phyloP scores from a whole-genome alignment of 2,797 vertebrate species.

The Intellagama lesueurii region DNA sequence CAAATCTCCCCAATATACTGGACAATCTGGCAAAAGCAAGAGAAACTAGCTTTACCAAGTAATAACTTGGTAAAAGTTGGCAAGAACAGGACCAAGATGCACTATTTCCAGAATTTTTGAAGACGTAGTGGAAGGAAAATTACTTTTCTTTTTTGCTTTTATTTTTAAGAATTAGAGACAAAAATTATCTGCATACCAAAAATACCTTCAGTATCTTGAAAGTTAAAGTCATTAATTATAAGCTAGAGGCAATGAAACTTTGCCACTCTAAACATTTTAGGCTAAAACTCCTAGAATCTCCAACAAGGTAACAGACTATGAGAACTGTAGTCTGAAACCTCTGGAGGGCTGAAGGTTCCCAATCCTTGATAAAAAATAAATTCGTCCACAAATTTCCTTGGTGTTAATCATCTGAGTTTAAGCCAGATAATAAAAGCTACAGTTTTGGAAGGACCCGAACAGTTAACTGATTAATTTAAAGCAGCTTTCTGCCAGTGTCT shows the following conservation, averaged over 20 bases:
- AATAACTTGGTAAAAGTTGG: neutral
- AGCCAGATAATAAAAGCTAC: neutral
- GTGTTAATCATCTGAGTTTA: neutral
- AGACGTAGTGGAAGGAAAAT: neutral
- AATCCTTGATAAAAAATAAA: neutral
- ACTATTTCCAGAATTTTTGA: neutral
- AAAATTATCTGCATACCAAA: neutral
- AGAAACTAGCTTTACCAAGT: neutral
- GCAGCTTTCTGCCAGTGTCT: neutral
- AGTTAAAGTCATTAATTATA: neutral
- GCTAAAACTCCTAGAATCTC: neutral
- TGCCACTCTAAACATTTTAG: neutral
- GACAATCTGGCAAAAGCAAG: constrained; percentile 79
- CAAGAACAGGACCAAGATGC: neutral
- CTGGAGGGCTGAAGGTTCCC: neutral
- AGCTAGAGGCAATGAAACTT: neutral
- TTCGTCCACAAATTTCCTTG: neutral
- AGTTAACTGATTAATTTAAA: neutral
- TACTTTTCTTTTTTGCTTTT: neutral
- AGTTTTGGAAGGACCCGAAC: neutral
- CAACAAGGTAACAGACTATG: neutral
- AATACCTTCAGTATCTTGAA: neutral
- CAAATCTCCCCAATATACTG: constrained; percentile 94
- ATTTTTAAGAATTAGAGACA: neutral
- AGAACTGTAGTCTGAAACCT: neutral